Base-by-base conservation (phyloP, 2,888 invertebrate genomes). In the Ochropleura plecta region DNA sequence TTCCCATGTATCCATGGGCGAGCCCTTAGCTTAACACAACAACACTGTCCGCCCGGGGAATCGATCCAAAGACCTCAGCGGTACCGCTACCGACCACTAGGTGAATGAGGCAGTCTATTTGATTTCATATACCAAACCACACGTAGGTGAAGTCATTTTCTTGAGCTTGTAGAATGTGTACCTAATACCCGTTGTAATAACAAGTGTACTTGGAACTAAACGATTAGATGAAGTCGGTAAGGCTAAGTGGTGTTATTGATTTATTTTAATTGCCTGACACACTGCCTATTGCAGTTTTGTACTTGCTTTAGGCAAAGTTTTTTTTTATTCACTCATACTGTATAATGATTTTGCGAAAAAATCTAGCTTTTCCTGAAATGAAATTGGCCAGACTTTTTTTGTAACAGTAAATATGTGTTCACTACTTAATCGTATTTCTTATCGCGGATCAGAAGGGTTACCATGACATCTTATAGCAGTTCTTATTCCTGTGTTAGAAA, bases 171-270 rank as follows among this genome's bases (percentile, higher is more conserved):
- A 53, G 40, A 71, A 51, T 49, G 16, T 75, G 57, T 42, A 79
- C 70, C 46, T 5, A 51, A n/a, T 40, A 5, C 51, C 51, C 46
- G 46, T 9, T 51, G 59, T 60, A 49, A 57, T 48, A 57, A 46
- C 65, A 66, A 55, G 78, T 53, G 18, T 66, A 66, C 53, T 57
- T 68, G 78, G 62, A 82, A 82, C 78, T 53, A 68, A 78, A 30
- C 63, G 63, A 68, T 77, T 77, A 42, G 51, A 68, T 64, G 40
- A 55, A 65, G 65, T 76, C 20, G 44, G 7, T 57, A 42, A 5
- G 44, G 46, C 8, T 48, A 49, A 42, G 18, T n/a, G 57, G 42
- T 82, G 48, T 55, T 76, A 55, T 57, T 51, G 30, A 80, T 49
- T 57, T 51, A 55, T 51, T 42, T 9, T 30, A 49, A 57, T 51